These are phyloP conservation scores for Leuciscus idus DNA, from an alignment of 2,113 vertebrate genomes.

Conservation along the genomic window DNA sequence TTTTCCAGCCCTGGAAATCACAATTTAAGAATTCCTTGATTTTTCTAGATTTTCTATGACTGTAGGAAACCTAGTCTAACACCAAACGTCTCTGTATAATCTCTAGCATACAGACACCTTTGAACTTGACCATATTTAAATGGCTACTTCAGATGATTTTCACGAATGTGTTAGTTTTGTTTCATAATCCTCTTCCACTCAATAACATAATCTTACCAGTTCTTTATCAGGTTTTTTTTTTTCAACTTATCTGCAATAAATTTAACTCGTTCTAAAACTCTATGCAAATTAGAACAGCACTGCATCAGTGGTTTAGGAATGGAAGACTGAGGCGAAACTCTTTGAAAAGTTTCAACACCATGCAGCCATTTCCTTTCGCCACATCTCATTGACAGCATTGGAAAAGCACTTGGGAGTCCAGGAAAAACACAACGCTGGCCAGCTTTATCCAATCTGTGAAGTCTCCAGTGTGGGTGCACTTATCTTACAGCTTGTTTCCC, in stretches of 20 bases:
- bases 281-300: slow-evolving; percentile 18
- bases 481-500: slow-evolving; percentile 19
- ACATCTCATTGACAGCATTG: slow-evolving; percentile 43
- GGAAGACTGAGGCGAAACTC: slow-evolving; percentile 1
- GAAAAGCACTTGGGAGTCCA: slow-evolving; percentile 41
- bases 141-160: no score
- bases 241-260: slow-evolving; percentile 58
- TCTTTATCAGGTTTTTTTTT: slow-evolving; percentile 39
- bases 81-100: no score
- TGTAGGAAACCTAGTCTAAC: no score
- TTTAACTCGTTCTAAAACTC: slow-evolving; percentile 51
- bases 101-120: no score
- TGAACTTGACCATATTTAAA: no score
- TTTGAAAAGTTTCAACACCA: slow-evolving; percentile 37
- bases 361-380: slow-evolving; percentile 17
- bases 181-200: slow-evolving; percentile 12
- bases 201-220: slow-evolving; percentile 13
- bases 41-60: no score
- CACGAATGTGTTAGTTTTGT: neutral
- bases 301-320: slow-evolving; percentile 6
- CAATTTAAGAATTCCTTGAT: no score
- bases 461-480: slow-evolving; percentile 14
- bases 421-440: slow-evolving; percentile 36
- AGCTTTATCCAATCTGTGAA: slow-evolving; percentile 29
- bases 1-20: no score